phyloP scores from a whole-genome alignment of 2,888 invertebrate species.

The Lycocerus yunnanus region DNA sequence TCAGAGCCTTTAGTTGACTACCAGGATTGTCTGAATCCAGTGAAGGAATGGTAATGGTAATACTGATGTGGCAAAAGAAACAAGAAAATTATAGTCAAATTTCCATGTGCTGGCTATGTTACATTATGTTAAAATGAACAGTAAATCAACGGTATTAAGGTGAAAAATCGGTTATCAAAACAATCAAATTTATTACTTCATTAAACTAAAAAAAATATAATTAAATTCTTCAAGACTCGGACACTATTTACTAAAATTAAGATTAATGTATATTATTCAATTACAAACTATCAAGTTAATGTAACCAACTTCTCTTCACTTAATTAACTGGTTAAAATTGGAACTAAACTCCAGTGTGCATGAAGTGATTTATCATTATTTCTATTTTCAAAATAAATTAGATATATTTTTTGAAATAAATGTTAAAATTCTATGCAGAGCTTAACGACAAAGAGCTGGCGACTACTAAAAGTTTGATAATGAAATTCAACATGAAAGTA shows the following conservation, averaged over 20 bases:
- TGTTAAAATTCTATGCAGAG: neutral
- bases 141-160: neutral
- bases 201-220: neutral
- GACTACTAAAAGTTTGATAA: neutral
- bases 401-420: neutral
- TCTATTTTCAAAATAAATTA: neutral
- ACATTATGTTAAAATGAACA: neutral
- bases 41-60: neutral
- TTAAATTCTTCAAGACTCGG: neutral
- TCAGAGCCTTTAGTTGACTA: neutral
- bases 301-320: neutral
- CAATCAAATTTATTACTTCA: neutral
- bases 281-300: neutral
- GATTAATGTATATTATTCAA: neutral
- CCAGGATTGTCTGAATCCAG: neutral
- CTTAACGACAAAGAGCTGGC: neutral
- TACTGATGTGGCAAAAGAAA: neutral
- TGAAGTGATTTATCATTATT: neutral
- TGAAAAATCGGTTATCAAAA: neutral
- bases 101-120: neutral
- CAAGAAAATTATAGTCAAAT: neutral
- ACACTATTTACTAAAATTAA: neutral
- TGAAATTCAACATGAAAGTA: neutral
- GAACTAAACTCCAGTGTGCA: neutral
- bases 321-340: neutral